These are phyloP conservation scores for Macropus fuliginosus DNA, from an alignment of 2,797 vertebrate genomes.

Conservation along the genomic window DNA sequence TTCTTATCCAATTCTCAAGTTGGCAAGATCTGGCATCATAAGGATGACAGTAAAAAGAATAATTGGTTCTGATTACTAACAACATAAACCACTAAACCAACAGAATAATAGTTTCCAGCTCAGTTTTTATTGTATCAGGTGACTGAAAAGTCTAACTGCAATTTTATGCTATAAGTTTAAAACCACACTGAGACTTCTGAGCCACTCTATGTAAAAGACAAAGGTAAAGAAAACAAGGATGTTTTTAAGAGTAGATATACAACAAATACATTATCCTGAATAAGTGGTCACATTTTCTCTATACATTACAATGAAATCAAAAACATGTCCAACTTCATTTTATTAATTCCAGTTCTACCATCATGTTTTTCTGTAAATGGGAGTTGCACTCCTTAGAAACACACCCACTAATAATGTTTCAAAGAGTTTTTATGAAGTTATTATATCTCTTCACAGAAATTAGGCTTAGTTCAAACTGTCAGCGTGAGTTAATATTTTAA, in stretches of 20 bases:
- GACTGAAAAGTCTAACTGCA: not conserved
- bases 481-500: slow-evolving; percentile 38
- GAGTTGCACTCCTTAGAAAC: slow-evolving; percentile 15
- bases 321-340: not conserved
- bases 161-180: not conserved
- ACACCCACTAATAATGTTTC: slow-evolving; percentile 26
- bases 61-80: slow-evolving; percentile 10
- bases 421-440: slow-evolving; percentile 47
- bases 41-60: not conserved
- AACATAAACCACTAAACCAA: slow-evolving; percentile 7
- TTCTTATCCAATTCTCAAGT: slow-evolving; percentile 37
- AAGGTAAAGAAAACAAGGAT: slow-evolving; percentile 16
- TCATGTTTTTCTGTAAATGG: slow-evolving; percentile 44
- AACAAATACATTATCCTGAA: not conserved
- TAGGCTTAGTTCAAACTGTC: slow-evolving; percentile 58
- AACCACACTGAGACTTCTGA: not conserved
- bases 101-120: slow-evolving; percentile 30
- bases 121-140: slow-evolving; percentile 26
- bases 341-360: slow-evolving; percentile 30
- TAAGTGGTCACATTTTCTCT: slow-evolving; percentile 17
- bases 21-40: slow-evolving; percentile 16
- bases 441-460: slow-evolving; percentile 11
- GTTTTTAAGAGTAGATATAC: slow-evolving; percentile 7
- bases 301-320: slow-evolving; percentile 12
- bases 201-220: slow-evolving; percentile 18